Percentiles rank a stretch among this genome's conserved stretches.
These are phyloP conservation scores for Seira ritae DNA, from an alignment of 2,888 invertebrate species.

Conservation along the genomic window DNA sequence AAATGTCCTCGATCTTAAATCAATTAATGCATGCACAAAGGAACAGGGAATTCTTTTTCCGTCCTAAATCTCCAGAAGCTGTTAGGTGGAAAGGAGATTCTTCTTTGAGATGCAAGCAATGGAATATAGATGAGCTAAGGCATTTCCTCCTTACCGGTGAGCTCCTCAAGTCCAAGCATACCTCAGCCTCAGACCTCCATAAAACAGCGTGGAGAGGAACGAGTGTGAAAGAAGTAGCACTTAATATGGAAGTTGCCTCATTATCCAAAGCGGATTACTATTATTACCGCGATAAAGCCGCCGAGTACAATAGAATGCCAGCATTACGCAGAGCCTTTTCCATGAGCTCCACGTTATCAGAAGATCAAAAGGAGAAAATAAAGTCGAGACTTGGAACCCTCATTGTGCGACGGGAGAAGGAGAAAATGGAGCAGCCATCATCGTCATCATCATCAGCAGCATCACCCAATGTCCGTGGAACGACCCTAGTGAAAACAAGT, in stretches of 20 bases:
- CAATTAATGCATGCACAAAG: constrained; percentile 87
- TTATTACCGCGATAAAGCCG: constrained; percentile 58
- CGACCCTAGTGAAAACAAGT: constrained; percentile 58
- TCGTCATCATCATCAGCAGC: constrained; percentile 13
- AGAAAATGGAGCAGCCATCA: constrained; percentile 12
- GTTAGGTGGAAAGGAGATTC: constrained; percentile 88
- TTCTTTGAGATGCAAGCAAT: constrained; percentile 87
- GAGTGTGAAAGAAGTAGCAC: constrained; percentile 88
- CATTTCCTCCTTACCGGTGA: constrained; percentile 61
- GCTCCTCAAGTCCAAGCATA: constrained; percentile 44
- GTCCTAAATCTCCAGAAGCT: constrained; percentile 84
- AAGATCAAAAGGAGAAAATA: constrained; percentile 72
- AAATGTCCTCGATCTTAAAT: constrained; percentile 85
- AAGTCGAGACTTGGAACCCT: constrained; percentile 68
- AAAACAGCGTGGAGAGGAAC: constrained; percentile 90
- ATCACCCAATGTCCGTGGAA: constrained; percentile 43
- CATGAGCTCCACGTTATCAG: constrained; percentile 72
- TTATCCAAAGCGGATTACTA: constrained; percentile 75
- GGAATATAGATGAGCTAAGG: constrained; percentile 90
- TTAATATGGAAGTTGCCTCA: constrained; percentile 80
- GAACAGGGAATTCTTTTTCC: constrained; percentile 89
- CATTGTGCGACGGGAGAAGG: constrained; percentile 59
- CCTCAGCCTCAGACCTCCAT: constrained; percentile 79
- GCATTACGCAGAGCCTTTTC: constrained; percentile 72
- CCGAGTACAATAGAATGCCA: constrained; percentile 64